Conservation (phyloP, 2,113 vertebrate genomes). For the Grammomys surdaster region DNA sequence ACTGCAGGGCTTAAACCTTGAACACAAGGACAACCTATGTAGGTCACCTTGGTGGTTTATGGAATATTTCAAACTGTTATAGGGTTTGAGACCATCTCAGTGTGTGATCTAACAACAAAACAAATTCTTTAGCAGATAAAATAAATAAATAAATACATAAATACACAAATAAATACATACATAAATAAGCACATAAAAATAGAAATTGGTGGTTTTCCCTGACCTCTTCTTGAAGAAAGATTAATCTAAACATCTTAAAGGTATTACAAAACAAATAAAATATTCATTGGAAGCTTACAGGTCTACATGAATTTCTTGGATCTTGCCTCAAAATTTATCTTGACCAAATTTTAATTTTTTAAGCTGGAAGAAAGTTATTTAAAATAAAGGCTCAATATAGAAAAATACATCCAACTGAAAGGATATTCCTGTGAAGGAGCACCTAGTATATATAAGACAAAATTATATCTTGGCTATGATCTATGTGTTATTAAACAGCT, state of each 20-base stretch:
- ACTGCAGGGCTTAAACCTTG: neutral
- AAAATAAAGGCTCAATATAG: neutral
- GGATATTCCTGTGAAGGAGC: accelerated
- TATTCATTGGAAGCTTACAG: slow-evolving; percentile 30
- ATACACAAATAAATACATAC: too few relatives aligned
- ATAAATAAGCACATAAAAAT: neutral
- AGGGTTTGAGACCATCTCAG: neutral
- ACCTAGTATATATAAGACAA: neutral
- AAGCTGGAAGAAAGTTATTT: neutral
- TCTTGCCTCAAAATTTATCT: slow-evolving; percentile 58
- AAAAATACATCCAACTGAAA: neutral
- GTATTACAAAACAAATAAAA: slow-evolving; percentile 10
- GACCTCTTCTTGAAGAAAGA: neutral
- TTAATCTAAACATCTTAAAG: slow-evolving; percentile 42
- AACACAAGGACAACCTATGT: slow-evolving; percentile 34
- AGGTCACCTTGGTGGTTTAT: slow-evolving; percentile 51
- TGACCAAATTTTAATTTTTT: neutral
- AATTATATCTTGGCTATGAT: neutral
- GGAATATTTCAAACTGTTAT: slow-evolving; percentile 8
- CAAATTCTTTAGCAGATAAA: too few relatives aligned
- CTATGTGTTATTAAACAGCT: neutral
- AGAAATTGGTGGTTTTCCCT: neutral
- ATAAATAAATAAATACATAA: too few relatives aligned
- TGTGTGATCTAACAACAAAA: too few relatives aligned
- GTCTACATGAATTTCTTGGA: slow-evolving; percentile 68